These are phyloP conservation scores for Protonemura montana DNA, from an alignment of 2,888 invertebrate species.

Conservation along the genomic window DNA sequence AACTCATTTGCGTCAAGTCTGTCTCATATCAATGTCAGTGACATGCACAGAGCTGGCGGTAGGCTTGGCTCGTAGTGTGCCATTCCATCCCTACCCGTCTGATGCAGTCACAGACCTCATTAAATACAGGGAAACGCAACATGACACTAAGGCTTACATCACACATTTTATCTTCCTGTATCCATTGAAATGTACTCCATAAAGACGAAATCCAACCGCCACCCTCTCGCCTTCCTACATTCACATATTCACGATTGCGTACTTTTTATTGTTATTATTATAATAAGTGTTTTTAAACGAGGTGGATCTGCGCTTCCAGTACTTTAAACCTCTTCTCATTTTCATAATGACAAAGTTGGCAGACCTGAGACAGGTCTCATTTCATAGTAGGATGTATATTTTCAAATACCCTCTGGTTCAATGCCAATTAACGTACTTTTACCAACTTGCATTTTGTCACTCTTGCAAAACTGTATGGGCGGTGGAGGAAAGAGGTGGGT, in stretches of 20 bases:
- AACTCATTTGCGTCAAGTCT: conserved; percentile 1
- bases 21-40: not conserved
- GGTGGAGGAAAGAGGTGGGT: not conserved
- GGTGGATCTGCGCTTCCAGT: not conserved
- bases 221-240: not conserved
- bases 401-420: not conserved
- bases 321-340: not conserved
- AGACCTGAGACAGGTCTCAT: not conserved
- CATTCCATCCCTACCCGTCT: not conserved
- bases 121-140: not conserved
- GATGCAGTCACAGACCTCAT: not conserved
- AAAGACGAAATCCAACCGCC: not conserved
- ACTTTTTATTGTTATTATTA: not conserved
- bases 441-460: not conserved
- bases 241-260: not conserved
- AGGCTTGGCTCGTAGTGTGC: not conserved
- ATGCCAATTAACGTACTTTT: not conserved
- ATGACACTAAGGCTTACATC: not conserved
- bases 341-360: not conserved
- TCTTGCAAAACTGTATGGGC: not conserved
- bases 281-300: not conserved
- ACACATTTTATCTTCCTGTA: not conserved
- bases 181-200: not conserved
- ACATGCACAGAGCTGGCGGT: not conserved
- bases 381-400: not conserved